Base-by-base conservation (phyloP, 2,113 vertebrate species). In the Camelus dromedarius region DNA sequence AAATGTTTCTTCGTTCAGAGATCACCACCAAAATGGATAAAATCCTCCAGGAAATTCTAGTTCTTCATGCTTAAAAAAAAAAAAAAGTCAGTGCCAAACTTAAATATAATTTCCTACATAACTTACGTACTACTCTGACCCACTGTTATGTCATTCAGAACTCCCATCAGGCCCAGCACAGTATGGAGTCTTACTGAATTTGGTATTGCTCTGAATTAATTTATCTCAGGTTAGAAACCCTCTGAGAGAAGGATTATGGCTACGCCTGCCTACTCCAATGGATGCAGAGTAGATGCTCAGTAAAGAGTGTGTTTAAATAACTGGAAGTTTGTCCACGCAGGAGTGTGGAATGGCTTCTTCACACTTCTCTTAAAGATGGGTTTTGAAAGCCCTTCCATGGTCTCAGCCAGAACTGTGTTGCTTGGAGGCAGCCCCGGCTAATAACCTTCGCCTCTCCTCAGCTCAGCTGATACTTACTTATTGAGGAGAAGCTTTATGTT, bases 181-280 rank as follows among this genome's bases (percentile, higher is more conserved):
- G 28, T 77, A 66, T 50, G 62, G 38, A 8, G 4, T 88, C 38
- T 88, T 48, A 10, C 22, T 56, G 35, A 93, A 46, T 95, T 85
- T 48, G 14, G 10, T 83, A n/a, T 89, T 90, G 69, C 19, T 95
- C 32, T 77, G 58, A 95, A 91, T 81, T 35, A 82, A 48, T 96
- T 96, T 84, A 67, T 86, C 32, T 93, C 62, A 60, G 22, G 77
- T 85, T 93, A 72, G 84, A 89, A 89, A 54, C 10, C 14, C 32
- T 80, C 24, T 92, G 16, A 90, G 64, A 75, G 60, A 82, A 90
- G 15, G 32, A 32, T 82, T 92, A 22, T 38, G 7, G 19, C 64
- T 89, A 52, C 50, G 92, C 32, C 30, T 83, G 16, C 16, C 79
- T 32, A 67, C 30, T 82, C 75, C 75, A 62, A 1, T 54, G 54